Base-by-base conservation (phyloP, 1,140 invertebrate species). In the Branchinecta lindahli region DNA sequence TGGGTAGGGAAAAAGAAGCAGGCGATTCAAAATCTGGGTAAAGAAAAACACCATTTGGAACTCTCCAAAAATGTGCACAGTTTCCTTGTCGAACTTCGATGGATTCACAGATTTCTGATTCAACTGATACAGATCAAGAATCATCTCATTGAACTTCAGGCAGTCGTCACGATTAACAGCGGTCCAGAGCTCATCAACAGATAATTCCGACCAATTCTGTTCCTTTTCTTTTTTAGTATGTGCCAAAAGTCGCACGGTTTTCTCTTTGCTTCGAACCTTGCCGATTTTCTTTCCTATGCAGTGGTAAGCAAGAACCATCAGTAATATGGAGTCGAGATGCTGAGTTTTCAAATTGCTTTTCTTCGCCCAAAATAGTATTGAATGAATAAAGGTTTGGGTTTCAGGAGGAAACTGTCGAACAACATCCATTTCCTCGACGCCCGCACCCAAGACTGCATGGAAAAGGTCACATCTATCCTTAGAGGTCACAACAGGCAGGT, bases 11-110 rank as follows among this genome's bases (percentile, higher is more conserved):
- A 20, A 6, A 12, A 61, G 18, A 15, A 61, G 52, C 52, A 61
- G 52, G 12, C 52, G 52, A 20, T 61, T 61, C 18, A 61, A 20
- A 6, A 61, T 61, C 12, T 12, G 12, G 12, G 52, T 6, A 61
- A 61, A 61, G 52, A 61, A 61, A 61, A 61, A 61, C 12, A 61
- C 18, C 12, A 61, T 61, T 61, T 61, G 52, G 6, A 61, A 61
- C 52, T 61, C 52, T 15, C 12, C 52, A 61, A 61, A 61, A 12
- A 20, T 61, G 52, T 61, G 52, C 52, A 61, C 52, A 15, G 52
- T 61, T 15, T 61, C 52, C 18, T 61, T 61, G 2, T 61, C 52
- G 18, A 15, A 61, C 12, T 20, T 20, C 12, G 12, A 12, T 20
- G 52, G 18, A 61, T 61, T 6, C 12, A 61, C 18, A 15, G 18